Conservation (phyloP, 2,888 invertebrate species). For the Coecobrya sp. region DNA sequence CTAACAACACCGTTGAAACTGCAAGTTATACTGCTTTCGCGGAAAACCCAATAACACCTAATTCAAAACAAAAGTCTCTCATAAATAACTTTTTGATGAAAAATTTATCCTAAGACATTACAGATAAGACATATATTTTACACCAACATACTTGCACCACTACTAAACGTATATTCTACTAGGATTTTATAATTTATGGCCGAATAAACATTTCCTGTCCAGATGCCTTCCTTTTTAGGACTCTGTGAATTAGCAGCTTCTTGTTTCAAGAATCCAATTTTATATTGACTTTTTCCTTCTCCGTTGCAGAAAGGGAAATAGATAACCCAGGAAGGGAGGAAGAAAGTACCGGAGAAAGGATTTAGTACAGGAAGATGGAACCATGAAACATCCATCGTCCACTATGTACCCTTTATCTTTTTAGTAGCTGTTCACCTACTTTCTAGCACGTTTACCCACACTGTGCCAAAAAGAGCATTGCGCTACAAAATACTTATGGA, state of each 20-base stretch:
- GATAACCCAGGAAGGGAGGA: slow-evolving; percentile 3
- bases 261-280: background rate
- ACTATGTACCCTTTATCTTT: background rate
- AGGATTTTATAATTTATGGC: slow-evolving; percentile 61
- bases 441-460: background rate
- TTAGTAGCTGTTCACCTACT: background rate
- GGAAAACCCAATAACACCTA: background rate
- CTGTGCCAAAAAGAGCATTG: background rate
- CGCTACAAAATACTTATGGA: background rate
- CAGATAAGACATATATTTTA: background rate
- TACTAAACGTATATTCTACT: background rate
- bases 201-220: slow-evolving; percentile 73
- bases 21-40: background rate
- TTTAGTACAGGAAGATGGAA: slow-evolving; percentile 20
- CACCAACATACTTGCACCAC: background rate
- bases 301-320: background rate
- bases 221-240: slow-evolving; percentile 57
- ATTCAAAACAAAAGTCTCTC: slow-evolving; percentile 29
- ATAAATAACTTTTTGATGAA: slow-evolving; percentile 24
- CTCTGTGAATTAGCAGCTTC: background rate
- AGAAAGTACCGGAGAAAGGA: slow-evolving; percentile 20
- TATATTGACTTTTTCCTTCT: slow-evolving; percentile 7
- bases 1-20: background rate
- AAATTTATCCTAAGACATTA: background rate
- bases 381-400: background rate